Percentiles rank a stretch among this genome's conserved stretches.
Conservation (phyloP, 2,113 vertebrate species). For the Anolis carolinensis region DNA sequence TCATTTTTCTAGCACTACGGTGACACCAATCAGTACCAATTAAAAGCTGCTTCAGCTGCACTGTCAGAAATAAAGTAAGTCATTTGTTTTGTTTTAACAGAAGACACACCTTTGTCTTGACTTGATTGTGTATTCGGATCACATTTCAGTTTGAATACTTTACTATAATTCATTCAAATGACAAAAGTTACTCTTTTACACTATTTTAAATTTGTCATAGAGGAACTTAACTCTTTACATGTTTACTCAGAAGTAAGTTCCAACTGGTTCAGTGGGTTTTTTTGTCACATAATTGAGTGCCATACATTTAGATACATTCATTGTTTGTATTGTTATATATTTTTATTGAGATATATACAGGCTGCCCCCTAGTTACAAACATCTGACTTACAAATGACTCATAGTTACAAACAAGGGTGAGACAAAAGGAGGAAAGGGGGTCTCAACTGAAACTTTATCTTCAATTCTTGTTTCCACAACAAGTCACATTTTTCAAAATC, state of each 20-base stretch:
- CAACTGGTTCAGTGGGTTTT: background rate
- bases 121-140: background rate
- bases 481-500: too few relatives aligned
- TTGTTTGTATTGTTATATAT: too few relatives aligned
- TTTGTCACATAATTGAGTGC: background rate
- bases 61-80: conserved; percentile 48
- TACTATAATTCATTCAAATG: background rate
- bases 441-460: too few relatives aligned
- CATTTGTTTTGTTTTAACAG: background rate
- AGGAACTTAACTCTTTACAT: background rate
- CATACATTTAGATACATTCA: background rate
- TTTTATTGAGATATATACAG: too few relatives aligned
- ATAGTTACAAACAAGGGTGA: too few relatives aligned
- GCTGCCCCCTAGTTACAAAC: too few relatives aligned
- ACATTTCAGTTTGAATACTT: background rate
- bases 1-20: conserved; percentile 55
- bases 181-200: background rate
- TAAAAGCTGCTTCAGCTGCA: conserved; percentile 28
- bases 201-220: background rate
- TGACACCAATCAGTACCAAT: conserved; percentile 20
- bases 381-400: too few relatives aligned
- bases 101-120: background rate
- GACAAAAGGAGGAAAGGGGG: too few relatives aligned
- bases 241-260: background rate
- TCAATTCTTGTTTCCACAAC: too few relatives aligned